phyloP scores from a whole-genome alignment of 2,888 invertebrate species.

The Pheosia gnoma region DNA sequence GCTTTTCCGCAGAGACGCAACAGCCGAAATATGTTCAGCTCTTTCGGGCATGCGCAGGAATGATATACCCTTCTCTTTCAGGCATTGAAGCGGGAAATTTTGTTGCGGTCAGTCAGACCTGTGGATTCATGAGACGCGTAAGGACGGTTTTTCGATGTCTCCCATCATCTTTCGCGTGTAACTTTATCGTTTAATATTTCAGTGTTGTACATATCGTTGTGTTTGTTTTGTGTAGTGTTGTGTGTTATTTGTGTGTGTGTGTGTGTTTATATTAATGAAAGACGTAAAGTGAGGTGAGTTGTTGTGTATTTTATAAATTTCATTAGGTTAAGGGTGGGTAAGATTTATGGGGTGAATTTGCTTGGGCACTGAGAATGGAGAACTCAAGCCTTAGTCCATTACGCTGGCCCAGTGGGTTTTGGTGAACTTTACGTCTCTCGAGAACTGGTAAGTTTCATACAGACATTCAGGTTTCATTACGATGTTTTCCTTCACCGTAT shows the following conservation, averaged over 20 bases:
- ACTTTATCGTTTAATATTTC: conserved; percentile 38
- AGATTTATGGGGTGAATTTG: too few species aligned
- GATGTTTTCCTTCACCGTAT: too few species aligned
- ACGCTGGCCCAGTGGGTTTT: too few species aligned
- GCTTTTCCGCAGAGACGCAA: conserved; percentile 53
- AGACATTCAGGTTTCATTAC: too few species aligned
- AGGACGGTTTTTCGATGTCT: conserved; percentile 59
- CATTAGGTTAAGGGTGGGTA: background rate
- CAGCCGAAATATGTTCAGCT: conserved; percentile 43
- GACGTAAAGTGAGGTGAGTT: conserved; percentile 74
- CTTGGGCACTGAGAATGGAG: too few species aligned
- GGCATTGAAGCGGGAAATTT: conserved; percentile 66
- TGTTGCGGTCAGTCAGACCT: conserved; percentile 71
- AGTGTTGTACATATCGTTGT: conserved; percentile 30
- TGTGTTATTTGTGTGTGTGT: conserved; percentile 11
- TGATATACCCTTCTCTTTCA: conserved; percentile 41
- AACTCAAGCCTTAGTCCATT: too few species aligned
- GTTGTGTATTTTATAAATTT: conserved; percentile 2
- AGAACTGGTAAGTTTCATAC: too few species aligned
- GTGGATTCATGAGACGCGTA: conserved; percentile 68
- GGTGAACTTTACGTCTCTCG: too few species aligned
- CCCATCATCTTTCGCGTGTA: conserved; percentile 32
- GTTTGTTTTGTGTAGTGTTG: conserved; percentile 48
- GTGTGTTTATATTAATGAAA: conserved; percentile 48
- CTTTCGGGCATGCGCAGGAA: conserved; percentile 36